Conservation (phyloP, 2,888 invertebrate species). For the Lochmaea capreae region DNA sequence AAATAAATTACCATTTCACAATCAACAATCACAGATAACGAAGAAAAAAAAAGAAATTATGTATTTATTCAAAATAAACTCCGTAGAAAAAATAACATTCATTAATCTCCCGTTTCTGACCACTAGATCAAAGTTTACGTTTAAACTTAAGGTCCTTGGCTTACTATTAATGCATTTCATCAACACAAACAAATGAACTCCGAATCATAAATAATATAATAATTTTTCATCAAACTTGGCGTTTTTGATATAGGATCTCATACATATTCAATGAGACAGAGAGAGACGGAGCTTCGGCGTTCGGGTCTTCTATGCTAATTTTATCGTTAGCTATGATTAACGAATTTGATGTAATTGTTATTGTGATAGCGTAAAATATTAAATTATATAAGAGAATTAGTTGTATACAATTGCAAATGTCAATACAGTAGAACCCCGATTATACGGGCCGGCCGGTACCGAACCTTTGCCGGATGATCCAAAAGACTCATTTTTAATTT, state of each 20-base stretch:
- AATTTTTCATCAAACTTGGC: conserved; percentile 55
- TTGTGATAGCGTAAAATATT: neutral
- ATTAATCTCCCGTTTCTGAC: conserved; percentile 9
- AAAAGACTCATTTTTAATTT: too few relatives aligned
- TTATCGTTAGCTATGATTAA: conserved; percentile 46
- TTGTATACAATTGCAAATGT: too few relatives aligned
- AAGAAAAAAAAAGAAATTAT: neutral
- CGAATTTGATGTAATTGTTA: conserved; percentile 10
- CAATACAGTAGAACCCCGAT: too few relatives aligned
- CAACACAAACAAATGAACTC: conserved; percentile 34
- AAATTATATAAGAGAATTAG: neutral
- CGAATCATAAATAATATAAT: conserved; percentile 42
- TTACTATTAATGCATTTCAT: conserved; percentile 14
- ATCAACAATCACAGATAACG: neutral
- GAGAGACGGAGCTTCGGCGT: conserved; percentile 53
- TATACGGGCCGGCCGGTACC: too few relatives aligned
- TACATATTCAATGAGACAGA: conserved; percentile 61
- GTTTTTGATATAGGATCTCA: conserved; percentile 51
- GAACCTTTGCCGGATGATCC: too few relatives aligned
- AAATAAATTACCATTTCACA: neutral
- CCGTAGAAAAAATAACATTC: too few relatives aligned
- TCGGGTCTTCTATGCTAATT: conserved; percentile 59
- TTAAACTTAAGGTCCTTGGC: conserved; percentile 10
- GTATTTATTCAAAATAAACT: neutral
- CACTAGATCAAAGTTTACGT: conserved; percentile 21